These are phyloP conservation scores for Scaptomyza hsui DNA, from an alignment of 1,140 invertebrate species.

Conservation along the genomic window DNA sequence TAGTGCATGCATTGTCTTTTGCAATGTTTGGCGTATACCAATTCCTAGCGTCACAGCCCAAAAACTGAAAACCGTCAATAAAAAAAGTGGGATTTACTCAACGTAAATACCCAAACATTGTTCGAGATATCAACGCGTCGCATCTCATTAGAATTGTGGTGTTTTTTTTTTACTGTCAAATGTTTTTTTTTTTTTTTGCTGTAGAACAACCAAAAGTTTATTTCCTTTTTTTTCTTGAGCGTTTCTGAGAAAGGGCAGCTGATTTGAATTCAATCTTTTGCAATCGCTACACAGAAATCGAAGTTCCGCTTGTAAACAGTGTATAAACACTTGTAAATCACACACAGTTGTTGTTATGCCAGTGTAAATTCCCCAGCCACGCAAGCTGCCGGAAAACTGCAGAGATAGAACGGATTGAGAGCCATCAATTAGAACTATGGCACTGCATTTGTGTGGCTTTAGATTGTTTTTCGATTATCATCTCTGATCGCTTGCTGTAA, in stretches of 20 bases:
- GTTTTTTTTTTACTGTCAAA: too few species aligned
- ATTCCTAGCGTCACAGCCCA: background rate
- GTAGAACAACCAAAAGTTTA: too few species aligned
- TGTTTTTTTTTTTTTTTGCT: too few species aligned
- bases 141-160: too few species aligned
- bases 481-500: background rate
- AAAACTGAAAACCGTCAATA: too few species aligned
- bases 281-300: background rate
- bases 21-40: conserved; percentile 1
- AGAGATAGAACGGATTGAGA: background rate
- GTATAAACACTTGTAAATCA: background rate
- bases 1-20: conserved; percentile 6
- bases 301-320: conserved; percentile 1
- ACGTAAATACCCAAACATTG: background rate
- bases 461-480: conserved; percentile 9
- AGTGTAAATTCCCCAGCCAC: conserved; percentile 18
- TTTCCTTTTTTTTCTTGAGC: too few species aligned
- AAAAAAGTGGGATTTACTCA: background rate
- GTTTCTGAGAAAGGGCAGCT: too few species aligned
- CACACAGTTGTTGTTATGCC: background rate
- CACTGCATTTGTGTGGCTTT: conserved; percentile 1
- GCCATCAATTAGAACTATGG: conserved; percentile 8
- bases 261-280: too few species aligned
- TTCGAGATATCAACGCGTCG: too few species aligned
- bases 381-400: background rate